phyloP scores from a whole-genome alignment of 1,140 invertebrate genomes.

The Diachasma alloeum region DNA sequence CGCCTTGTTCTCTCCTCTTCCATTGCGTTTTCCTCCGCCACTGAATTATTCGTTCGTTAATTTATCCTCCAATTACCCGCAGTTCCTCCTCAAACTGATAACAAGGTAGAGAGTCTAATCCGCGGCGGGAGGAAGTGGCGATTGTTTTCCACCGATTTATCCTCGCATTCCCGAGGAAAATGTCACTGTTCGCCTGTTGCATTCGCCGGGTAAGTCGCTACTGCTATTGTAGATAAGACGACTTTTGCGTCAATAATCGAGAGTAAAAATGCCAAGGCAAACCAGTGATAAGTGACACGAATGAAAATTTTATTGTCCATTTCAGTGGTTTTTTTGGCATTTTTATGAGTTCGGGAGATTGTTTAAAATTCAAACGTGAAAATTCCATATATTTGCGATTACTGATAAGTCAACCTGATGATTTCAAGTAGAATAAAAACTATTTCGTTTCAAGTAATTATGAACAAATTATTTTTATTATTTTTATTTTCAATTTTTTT shows the following conservation, averaged over 20 bases:
- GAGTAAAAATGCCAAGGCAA: not conserved
- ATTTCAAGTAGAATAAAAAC: too few relatives aligned
- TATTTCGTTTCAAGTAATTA: too few relatives aligned
- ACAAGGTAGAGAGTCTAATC: too few relatives aligned
- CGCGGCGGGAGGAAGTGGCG: not conserved
- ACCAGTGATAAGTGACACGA: not conserved
- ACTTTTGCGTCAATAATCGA: not conserved
- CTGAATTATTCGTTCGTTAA: too few relatives aligned
- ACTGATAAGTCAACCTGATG: too few relatives aligned
- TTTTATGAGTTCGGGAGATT: not conserved
- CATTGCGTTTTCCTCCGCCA: not conserved
- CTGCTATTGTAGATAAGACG: not conserved
- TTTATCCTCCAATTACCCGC: too few relatives aligned
- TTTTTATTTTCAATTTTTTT: too few relatives aligned
- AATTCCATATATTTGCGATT: too few relatives aligned
- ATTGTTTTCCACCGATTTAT: conserved; percentile 5
- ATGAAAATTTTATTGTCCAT: not conserved
- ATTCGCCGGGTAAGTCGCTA: conserved; percentile 52
- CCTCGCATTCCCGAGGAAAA: conserved; percentile 20
- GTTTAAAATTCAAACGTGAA: too few relatives aligned
- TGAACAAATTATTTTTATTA: too few relatives aligned
- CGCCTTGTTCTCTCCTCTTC: too few relatives aligned
- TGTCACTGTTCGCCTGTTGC: conserved; percentile 57
- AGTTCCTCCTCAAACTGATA: too few relatives aligned
- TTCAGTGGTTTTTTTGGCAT: not conserved